Base-by-base conservation (phyloP, 92 coral and sea anemone species). In the Bergia puertoricense region DNA sequence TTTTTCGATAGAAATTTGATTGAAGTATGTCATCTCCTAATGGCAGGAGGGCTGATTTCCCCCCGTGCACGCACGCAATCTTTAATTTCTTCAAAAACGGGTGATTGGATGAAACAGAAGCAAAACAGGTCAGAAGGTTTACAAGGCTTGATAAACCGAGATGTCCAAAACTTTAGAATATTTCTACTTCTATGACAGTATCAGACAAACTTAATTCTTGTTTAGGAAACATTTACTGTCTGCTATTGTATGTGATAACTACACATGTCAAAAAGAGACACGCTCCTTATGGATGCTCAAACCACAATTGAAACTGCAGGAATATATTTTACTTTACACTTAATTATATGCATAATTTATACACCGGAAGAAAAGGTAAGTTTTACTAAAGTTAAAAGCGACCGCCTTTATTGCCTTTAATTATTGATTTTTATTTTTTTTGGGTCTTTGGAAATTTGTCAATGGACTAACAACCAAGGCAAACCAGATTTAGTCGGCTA, bases 311-410 rank as follows among this genome's bases (percentile, higher is more conserved):
- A 79, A 79, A 79, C 82, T 79, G 22, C 44, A 51, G 15, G 67
- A 79, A 79, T 51, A 79, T 15, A 20, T n/a, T 79, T 79, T 79
- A 45, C 80, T 79, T 36, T 79, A 50, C 38, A 79, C 48, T 79
- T 36, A 79, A 50, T 45, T 50, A 67, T 67, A 79, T 79, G 82
- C 62, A 79, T 79, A 79, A 79, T 79, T 79, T 79, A 79, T 79
- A 79, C 39, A n/a, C 82, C 82, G 82, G 82, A 79, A 79, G 66
- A 51, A 79, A 54, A 45, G 40, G 50, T 18, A 50, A 42, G 42
- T 51, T 40, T 36, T 51, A 51, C 62, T 16, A 23, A 6, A 62
- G 20, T 22, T 62, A 14, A 62, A 79, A 79, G 82, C 22, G 42
- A 79, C 66, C 22, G 82, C 14, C 62, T 6, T 45, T 79, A 16